Percentiles rank a stretch among this genome's conserved stretches.
These are phyloP conservation scores for Bos taurus DNA, from an alignment of 2,113 vertebrate genomes.

Conservation along the genomic window DNA sequence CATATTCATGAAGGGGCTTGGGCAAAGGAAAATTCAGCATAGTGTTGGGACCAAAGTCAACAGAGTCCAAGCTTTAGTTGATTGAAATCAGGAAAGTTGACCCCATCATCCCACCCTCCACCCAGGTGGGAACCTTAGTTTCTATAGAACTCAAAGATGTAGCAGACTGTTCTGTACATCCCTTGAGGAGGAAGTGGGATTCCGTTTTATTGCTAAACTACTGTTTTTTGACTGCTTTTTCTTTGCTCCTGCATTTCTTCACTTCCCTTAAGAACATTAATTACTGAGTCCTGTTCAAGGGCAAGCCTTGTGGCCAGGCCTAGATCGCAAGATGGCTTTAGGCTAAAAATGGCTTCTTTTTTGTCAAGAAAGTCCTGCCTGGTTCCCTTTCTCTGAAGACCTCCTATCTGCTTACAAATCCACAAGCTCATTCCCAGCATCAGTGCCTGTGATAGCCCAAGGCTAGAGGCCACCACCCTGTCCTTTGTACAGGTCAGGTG, in stretches of 20 bases:
- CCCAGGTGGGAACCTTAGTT: not conserved
- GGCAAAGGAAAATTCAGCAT: not conserved
- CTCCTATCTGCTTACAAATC: not conserved
- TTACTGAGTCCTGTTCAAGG: not conserved
- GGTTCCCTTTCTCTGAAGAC: not conserved
- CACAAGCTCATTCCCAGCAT: not conserved
- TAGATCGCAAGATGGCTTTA: not conserved
- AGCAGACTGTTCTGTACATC: not conserved
- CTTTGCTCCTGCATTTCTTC: not conserved
- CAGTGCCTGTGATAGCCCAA: not conserved
- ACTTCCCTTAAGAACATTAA: not conserved
- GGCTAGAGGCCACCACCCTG: not conserved
- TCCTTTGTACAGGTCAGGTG: not conserved
- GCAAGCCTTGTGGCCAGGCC: not conserved
- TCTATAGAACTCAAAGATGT: not conserved
- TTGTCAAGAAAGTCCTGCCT: not conserved
- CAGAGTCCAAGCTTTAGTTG: not conserved
- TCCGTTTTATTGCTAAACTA: not conserved
- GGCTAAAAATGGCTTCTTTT: not conserved
- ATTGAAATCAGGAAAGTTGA: not conserved
- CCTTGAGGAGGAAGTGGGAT: not conserved
- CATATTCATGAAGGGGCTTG: not conserved
- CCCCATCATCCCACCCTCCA: not conserved
- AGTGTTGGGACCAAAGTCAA: not conserved
- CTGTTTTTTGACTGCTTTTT: not conserved